phyloP scores from a whole-genome alignment of 2,797 vertebrate genomes.

The Microctenopoma stevenorrisi region DNA sequence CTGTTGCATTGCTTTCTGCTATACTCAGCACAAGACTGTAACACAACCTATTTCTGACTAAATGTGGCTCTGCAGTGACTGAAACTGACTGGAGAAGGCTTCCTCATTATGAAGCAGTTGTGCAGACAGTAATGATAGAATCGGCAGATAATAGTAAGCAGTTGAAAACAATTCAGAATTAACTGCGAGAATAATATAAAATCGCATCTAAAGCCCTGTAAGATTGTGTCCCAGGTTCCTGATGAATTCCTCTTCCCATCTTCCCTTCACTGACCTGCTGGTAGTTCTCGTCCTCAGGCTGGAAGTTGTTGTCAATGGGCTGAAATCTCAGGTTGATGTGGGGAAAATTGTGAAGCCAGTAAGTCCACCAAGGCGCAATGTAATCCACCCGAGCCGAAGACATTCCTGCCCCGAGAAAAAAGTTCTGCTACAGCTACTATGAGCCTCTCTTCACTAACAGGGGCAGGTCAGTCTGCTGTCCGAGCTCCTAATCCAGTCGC shows the following conservation, averaged over 20 bases:
- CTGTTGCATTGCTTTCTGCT: too few relatives aligned
- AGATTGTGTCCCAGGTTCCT: too few relatives aligned
- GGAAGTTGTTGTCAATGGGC: constrained; percentile 85
- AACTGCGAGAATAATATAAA: too few relatives aligned
- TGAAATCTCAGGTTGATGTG: constrained; percentile 88
- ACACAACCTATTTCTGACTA: too few relatives aligned
- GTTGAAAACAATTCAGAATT: too few relatives aligned
- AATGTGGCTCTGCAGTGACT: too few relatives aligned
- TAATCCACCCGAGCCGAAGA: constrained; percentile 86
- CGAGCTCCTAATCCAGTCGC: constrained; percentile 67
- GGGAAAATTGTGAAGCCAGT: constrained; percentile 92
- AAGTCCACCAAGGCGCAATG: constrained; percentile 92
- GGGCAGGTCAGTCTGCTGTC: constrained; percentile 48
- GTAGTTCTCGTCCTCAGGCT: constrained; percentile 87
- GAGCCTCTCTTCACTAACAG: constrained; percentile 38
- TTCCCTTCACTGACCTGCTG: constrained; percentile 87
- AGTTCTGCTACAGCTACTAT: constrained; percentile 49
- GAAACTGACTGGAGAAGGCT: too few relatives aligned
- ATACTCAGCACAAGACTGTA: too few relatives aligned
- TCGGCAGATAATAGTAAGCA: too few relatives aligned
- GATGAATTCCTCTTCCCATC: neutral
- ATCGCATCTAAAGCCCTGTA: too few relatives aligned
- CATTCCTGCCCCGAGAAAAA: constrained; percentile 74
- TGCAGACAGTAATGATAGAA: too few relatives aligned
- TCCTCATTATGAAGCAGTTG: too few relatives aligned